These are phyloP conservation scores for Camptogramma bilineatum DNA, from an alignment of 2,888 invertebrate species.

Conservation along the genomic window DNA sequence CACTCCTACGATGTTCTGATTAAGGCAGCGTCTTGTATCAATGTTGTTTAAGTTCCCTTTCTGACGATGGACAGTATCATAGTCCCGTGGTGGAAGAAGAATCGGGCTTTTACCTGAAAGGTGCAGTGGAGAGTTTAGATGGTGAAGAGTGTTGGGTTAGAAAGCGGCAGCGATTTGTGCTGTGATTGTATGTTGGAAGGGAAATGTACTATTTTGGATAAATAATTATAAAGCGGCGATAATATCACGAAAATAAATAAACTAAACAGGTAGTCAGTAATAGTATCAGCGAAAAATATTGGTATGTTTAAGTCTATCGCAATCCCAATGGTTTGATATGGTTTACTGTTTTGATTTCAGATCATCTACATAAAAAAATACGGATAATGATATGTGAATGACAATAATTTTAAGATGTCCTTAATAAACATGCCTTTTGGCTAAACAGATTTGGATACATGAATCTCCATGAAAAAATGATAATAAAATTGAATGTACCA, in stretches of 20 bases:
- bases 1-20: conserved; percentile 87
- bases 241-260: neutral
- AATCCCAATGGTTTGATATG: too few species aligned
- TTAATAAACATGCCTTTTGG: too few species aligned
- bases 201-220: neutral
- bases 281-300: neutral
- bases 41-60: conserved; percentile 80
- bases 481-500: too few species aligned
- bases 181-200: neutral
- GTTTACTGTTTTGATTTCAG: too few species aligned
- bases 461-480: too few species aligned
- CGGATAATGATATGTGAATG: too few species aligned
- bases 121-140: neutral
- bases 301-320: too few species aligned
- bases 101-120: conserved; percentile 88
- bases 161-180: conserved; percentile 30
- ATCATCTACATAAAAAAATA: too few species aligned
- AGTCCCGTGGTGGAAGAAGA: conserved; percentile 96
- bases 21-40: conserved; percentile 87
- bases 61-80: conserved; percentile 95
- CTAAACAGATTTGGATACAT: too few species aligned
- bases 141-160: conserved; percentile 15
- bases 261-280: neutral
- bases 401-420: too few species aligned
- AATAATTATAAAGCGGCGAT: neutral